Evolutionary conservation across 2,888 invertebrate genomes (phyloP).

Genomic region (Lagria hirta): DNA sequence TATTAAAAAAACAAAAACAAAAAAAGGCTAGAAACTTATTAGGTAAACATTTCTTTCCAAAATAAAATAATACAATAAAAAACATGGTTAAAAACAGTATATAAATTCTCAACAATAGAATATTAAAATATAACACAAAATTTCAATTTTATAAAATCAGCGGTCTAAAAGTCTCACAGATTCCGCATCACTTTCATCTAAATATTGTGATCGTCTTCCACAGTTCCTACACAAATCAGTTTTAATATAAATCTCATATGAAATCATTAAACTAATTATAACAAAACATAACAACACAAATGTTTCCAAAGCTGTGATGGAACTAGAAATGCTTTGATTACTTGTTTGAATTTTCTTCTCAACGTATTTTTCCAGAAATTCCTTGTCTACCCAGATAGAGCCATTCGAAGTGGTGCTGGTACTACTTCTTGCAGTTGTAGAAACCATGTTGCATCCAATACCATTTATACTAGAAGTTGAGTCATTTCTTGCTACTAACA

Average conservation of each 20-base stretch:
- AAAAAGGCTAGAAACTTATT: too few relatives aligned
- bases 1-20: too few relatives aligned
- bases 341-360: slow-evolving; percentile 7
- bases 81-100: too few relatives aligned
- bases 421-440: background rate
- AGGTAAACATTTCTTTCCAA: too few relatives aligned
- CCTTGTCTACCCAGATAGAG: background rate
- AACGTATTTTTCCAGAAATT: slow-evolving; percentile 6
- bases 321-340: slow-evolving; percentile 3
- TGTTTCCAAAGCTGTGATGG: background rate
- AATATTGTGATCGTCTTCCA: background rate
- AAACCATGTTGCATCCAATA: slow-evolving; percentile 5
- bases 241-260: slow-evolving; percentile 6
- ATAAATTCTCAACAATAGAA: too few relatives aligned
- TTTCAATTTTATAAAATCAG: too few relatives aligned
- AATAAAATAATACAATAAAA: too few relatives aligned
- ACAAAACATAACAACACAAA: slow-evolving; percentile 7
- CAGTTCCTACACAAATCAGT: slow-evolving; percentile 1
- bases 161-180: slow-evolving; percentile 16
- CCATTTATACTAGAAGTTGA: background rate
- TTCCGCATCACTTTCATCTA: slow-evolving; percentile 6
- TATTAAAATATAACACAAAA: too few relatives aligned
- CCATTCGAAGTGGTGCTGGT: background rate
- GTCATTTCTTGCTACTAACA: background rate
- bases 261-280: too few relatives aligned